Evolutionary conservation across 2,113 vertebrate species (phyloP).

Genomic region (Corapipo altera): DNA sequence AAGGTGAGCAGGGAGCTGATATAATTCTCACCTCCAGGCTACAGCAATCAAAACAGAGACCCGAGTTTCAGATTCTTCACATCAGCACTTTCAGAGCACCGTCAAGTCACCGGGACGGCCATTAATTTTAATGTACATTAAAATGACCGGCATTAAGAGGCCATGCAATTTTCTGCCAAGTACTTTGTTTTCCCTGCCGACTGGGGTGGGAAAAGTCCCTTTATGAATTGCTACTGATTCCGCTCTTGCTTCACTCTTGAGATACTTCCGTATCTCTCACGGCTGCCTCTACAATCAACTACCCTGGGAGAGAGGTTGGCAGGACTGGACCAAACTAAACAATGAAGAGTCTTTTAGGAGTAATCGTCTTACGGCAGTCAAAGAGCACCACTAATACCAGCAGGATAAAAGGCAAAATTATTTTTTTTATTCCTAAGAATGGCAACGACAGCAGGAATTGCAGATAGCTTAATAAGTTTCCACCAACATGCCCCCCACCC

Average conservation of each 20-base stretch:
- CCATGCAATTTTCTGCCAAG: neutral
- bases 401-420: neutral
- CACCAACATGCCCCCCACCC: neutral
- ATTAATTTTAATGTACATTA: neutral
- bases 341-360: neutral
- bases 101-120: neutral
- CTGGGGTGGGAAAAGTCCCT: neutral
- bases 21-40: neutral
- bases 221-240: neutral
- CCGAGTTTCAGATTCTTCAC: neutral
- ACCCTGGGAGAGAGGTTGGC: neutral
- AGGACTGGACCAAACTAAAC: neutral
- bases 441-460: neutral
- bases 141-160: neutral
- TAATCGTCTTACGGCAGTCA: conserved; percentile 3
- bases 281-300: neutral
- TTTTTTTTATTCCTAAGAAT: neutral
- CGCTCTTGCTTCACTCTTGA: neutral
- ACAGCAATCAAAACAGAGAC: neutral
- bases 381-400: neutral
- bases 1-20: neutral
- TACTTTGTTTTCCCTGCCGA: neutral
- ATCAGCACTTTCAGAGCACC: neutral
- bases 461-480: neutral
- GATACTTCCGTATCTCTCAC: neutral